Conservation (phyloP, 2,113 vertebrate species). For the Cyanistes caeruleus region DNA sequence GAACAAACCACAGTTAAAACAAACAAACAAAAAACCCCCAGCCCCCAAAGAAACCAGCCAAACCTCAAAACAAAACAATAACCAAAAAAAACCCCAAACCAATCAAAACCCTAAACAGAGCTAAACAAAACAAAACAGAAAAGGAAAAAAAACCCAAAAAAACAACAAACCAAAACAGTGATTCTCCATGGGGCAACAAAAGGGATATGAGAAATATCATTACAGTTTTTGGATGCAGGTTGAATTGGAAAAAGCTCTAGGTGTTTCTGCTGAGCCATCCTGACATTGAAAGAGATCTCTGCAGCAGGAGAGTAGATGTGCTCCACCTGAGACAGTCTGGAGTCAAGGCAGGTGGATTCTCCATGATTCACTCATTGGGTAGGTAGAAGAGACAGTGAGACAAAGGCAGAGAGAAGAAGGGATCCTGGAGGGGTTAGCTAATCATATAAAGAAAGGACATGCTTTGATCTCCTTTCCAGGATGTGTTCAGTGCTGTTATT, state of each 20-base stretch:
- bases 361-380: accelerated
- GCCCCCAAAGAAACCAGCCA: background rate
- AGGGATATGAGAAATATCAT: background rate
- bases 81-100: background rate
- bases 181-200: background rate
- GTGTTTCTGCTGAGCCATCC: background rate
- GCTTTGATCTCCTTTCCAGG: background rate
- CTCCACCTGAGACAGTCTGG: background rate
- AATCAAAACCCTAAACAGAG: background rate
- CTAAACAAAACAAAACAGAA: background rate
- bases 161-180: background rate
- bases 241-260: background rate
- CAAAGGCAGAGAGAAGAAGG: background rate
- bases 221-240: background rate
- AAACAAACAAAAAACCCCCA: background rate
- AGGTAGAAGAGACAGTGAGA: background rate
- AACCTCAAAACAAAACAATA: background rate
- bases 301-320: background rate
- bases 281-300: background rate
- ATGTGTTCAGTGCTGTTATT: background rate
- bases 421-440: background rate
- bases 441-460: background rate
- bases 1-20: background rate
- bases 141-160: too few species aligned
- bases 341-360: background rate